These are phyloP conservation scores for Cheumatopsyche charites DNA, from an alignment of 1,140 invertebrate genomes.

Conservation along the genomic window DNA sequence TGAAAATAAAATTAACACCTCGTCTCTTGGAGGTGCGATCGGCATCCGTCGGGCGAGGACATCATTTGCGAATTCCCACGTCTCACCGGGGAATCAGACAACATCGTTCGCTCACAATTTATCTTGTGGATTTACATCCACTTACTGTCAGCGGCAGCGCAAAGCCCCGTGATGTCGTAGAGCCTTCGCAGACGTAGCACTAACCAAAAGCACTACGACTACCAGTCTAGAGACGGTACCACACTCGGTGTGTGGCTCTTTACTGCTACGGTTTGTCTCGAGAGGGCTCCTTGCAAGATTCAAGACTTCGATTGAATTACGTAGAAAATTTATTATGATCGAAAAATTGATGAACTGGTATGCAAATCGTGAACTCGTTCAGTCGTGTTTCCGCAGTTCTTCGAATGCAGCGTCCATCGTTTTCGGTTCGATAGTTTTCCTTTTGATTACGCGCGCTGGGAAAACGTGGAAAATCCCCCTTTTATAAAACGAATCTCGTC, in stretches of 20 bases:
- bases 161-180: constrained; percentile 19
- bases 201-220: neutral
- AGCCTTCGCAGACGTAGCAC: constrained; percentile 10
- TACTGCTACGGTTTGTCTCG: neutral
- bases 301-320: too few relatives aligned
- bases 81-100: constrained; percentile 35
- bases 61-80: constrained; percentile 22
- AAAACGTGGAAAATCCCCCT: neutral
- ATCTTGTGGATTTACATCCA: constrained; percentile 48
- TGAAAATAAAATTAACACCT: too few relatives aligned
- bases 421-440: neutral
- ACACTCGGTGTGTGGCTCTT: neutral
- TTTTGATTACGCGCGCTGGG: neutral
- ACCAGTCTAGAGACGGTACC: neutral
- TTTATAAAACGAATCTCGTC: neutral
- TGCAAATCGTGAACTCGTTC: too few relatives aligned
- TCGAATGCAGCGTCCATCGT: too few relatives aligned
- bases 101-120: constrained; percentile 46
- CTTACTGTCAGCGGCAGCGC: constrained; percentile 46
- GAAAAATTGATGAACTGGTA: too few relatives aligned
- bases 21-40: too few relatives aligned
- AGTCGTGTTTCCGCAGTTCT: too few relatives aligned
- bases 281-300: neutral
- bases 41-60: neutral
- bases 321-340: too few relatives aligned